Conservation (phyloP, 64 coral and sea anemone genomes). For the Stichodactyla helianthus region DNA sequence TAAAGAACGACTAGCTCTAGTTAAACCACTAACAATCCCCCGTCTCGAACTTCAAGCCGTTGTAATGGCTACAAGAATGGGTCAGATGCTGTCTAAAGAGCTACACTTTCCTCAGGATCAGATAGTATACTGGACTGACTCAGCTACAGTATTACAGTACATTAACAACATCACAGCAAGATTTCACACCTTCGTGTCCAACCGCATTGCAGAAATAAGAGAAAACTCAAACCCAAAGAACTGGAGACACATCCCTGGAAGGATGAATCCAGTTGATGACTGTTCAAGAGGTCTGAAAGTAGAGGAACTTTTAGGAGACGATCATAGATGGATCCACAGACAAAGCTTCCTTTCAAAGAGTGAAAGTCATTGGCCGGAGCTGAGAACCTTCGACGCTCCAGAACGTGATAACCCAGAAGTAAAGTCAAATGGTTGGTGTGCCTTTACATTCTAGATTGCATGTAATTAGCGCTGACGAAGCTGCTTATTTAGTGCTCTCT, state of each 20-base stretch:
- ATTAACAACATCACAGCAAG: constrained; percentile 14
- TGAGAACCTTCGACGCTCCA: background rate
- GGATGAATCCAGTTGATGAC: constrained; percentile 23
- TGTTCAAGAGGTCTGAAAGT: constrained; percentile 5
- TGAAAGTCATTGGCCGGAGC: too few species aligned
- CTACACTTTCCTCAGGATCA: background rate
- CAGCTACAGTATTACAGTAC: constrained; percentile 35
- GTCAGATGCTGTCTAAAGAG: constrained; percentile 27
- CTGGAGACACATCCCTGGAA: constrained; percentile 31
- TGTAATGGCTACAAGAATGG: constrained; percentile 17
- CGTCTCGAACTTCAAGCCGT: constrained; percentile 49
- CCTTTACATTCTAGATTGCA: constrained; percentile 1
- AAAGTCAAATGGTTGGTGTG: background rate
- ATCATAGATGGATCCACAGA: background rate
- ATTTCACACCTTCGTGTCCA: constrained; percentile 39
- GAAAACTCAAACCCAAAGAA: background rate
- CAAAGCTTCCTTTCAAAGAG: background rate
- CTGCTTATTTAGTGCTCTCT: background rate
- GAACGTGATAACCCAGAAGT: background rate
- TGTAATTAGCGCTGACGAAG: background rate
- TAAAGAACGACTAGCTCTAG: constrained; percentile 35
- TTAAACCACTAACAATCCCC: constrained; percentile 50
- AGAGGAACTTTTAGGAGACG: background rate
- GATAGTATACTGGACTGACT: constrained; percentile 43
- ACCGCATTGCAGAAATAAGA: constrained; percentile 26